phyloP scores from a whole-genome alignment of 1,140 invertebrate genomes.

The Calliphora vicina region DNA sequence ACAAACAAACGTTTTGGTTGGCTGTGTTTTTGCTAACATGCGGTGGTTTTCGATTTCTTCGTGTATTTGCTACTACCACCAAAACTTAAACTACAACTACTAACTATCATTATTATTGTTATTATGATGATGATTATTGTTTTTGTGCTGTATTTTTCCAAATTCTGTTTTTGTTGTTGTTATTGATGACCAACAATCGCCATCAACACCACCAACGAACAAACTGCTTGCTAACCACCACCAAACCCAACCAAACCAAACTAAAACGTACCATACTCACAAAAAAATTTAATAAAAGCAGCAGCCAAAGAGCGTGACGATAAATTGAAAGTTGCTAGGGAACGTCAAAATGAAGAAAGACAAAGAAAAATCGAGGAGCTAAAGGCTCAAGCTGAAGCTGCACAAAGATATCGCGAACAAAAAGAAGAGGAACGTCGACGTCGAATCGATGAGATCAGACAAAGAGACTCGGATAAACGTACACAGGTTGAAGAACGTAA shows the following conservation, averaged over 20 bases:
- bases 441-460: conserved; percentile 81
- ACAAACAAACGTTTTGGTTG: background rate
- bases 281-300: conserved; percentile 37
- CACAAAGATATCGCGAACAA: conserved; percentile 87
- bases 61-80: background rate
- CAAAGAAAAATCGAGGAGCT: conserved; percentile 86
- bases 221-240: too few relatives aligned
- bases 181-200: conserved; percentile 40
- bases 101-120: background rate
- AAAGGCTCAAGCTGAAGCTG: conserved; percentile 82
- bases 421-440: conserved; percentile 83
- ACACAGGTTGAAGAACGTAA: conserved; percentile 85
- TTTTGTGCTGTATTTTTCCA: background rate
- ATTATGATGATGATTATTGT: too few relatives aligned
- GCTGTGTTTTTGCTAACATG: conserved; percentile 6
- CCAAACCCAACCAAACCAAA: background rate
- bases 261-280: background rate
- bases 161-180: background rate
- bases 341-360: conserved; percentile 85
- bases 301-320: conserved; percentile 67
- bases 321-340: conserved; percentile 73
- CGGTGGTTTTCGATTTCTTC: background rate
- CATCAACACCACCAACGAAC: conserved; percentile 39
- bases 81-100: too few relatives aligned
- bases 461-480: conserved; percentile 78